Conservation (phyloP, 2,888 invertebrate genomes). For the Ophioninae sp. region DNA sequence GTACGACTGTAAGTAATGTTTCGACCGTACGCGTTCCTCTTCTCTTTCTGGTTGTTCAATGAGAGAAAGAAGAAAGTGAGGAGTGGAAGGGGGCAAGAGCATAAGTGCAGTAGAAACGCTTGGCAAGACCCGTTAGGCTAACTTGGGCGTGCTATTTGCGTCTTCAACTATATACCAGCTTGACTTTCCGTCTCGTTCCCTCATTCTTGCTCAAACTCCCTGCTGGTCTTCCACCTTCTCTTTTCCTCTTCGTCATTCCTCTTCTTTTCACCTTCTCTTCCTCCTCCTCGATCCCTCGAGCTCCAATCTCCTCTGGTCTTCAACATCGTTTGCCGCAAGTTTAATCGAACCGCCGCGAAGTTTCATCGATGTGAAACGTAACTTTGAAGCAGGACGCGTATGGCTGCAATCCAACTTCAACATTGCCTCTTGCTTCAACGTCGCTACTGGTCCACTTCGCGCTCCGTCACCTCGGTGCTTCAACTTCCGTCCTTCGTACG, state of each 20-base stretch:
- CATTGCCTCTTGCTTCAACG: conserved; percentile 10
- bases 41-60: conserved; percentile 60
- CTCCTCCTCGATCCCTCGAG: conserved; percentile 14
- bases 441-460: conserved; percentile 13
- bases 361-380: background rate
- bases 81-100: background rate
- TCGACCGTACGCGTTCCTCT: conserved; percentile 41
- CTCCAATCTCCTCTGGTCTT: conserved; percentile 15
- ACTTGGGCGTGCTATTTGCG: conserved; percentile 81
- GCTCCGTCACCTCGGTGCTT: background rate
- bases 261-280: conserved; percentile 26
- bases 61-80: conserved; percentile 62
- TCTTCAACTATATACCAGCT: conserved; percentile 78
- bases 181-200: conserved; percentile 57
- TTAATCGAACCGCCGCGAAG: conserved; percentile 19
- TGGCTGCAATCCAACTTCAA: conserved; percentile 35
- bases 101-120: conserved; percentile 59
- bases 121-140: conserved; percentile 79
- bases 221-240: conserved; percentile 37
- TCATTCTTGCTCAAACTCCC: conserved; percentile 49
- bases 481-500: background rate
- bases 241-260: conserved; percentile 6
- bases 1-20: conserved; percentile 24
- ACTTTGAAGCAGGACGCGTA: background rate
- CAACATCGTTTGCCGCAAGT: conserved; percentile 21